phyloP scores from a whole-genome alignment of 2,888 invertebrate genomes.

The Plebejus argus region DNA sequence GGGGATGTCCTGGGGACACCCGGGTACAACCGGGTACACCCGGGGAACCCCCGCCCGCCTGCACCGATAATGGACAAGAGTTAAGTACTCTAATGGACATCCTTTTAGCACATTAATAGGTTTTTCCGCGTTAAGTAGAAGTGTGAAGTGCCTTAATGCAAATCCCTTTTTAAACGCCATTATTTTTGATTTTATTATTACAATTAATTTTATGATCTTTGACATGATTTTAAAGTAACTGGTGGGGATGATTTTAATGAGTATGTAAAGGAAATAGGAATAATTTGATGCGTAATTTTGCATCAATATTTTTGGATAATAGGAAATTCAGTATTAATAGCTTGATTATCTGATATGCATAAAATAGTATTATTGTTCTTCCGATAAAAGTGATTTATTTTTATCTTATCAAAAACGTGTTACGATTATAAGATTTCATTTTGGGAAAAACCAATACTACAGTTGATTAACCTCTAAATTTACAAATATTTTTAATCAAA shows the following conservation, averaged over 20 bases:
- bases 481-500: no score
- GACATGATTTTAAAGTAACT: not conserved
- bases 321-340: no score
- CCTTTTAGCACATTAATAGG: slow-evolving; percentile 67
- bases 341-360: no score
- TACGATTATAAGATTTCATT: not conserved
- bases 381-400: no score
- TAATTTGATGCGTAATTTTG: no score
- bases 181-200: slow-evolving; percentile 14
- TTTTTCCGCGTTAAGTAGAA: slow-evolving; percentile 53
- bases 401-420: not conserved
- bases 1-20: not conserved
- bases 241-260: not conserved
- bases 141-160: slow-evolving; percentile 39
- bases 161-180: slow-evolving; percentile 29
- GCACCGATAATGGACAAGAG: slow-evolving; percentile 53
- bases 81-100: slow-evolving; percentile 63
- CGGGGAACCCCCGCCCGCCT: slow-evolving; percentile 36
- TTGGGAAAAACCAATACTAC: not conserved
- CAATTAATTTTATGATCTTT: slow-evolving; percentile 1
- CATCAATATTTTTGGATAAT: no score
- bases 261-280: not conserved
- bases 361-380: no score
- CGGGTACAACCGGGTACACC: slow-evolving; percentile 16
- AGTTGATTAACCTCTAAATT: not conserved